Percentiles rank a stretch among this genome's conserved stretches.
These are phyloP conservation scores for Trachops cirrhosus DNA, from an alignment of 2,797 vertebrate species.

Conservation along the genomic window DNA sequence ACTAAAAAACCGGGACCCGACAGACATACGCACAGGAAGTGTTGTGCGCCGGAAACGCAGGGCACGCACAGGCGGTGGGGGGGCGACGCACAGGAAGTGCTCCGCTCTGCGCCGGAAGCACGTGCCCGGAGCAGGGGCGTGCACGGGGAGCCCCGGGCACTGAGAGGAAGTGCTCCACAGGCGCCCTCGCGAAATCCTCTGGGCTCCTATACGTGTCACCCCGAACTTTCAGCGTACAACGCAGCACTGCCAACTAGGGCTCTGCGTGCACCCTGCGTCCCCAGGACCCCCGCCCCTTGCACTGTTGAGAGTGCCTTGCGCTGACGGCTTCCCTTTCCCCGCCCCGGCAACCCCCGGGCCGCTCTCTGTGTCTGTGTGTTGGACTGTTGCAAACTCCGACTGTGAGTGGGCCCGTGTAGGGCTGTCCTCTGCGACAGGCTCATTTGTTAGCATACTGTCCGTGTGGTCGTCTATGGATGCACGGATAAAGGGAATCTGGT, in stretches of 20 bases:
- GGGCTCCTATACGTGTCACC: not conserved
- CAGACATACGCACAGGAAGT: not conserved
- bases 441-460: rapidly evolving
- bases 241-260: not conserved
- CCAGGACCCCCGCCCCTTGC: not conserved
- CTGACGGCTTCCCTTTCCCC: no score
- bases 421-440: no score
- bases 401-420: rapidly evolving
- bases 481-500: rapidly evolving
- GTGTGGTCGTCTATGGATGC: rapidly evolving
- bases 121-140: not conserved
- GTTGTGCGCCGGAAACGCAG: not conserved
- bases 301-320: no score
- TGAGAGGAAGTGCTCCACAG: not conserved
- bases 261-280: not conserved
- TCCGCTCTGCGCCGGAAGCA: not conserved
- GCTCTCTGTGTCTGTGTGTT: rapidly evolving
- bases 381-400: rapidly evolving
- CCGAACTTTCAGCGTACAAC: not conserved
- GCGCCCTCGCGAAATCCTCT: not conserved
- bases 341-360: not conserved
- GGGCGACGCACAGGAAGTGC: not conserved
- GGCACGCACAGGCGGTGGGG: not conserved
- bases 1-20: not conserved
- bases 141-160: not conserved